Evolutionary conservation across 2,797 vertebrate species (phyloP), one percentile per base, ranked within the genome.

Genomic region (Zonotrichia albicollis): DNA sequence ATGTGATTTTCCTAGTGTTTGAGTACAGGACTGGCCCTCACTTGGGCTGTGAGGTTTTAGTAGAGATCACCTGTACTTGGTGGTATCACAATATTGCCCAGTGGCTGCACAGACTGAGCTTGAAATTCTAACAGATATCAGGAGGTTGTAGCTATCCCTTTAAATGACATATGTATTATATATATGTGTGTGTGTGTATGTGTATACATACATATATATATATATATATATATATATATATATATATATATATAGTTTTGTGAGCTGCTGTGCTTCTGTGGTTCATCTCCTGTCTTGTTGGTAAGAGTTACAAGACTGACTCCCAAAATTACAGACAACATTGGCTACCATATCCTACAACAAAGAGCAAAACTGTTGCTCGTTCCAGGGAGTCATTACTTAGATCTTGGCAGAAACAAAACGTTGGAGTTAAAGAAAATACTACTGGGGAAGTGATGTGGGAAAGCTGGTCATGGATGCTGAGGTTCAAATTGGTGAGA

Each of bases 401-500:
- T 70, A 86, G 65, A 62, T 67, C 32, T 50, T 88, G 76, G 66
- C 70, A 86, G 66, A 78, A 46, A 10, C 14, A 32, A 54, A 75
- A 34, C 2, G 0, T 9, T 74, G 57, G 30, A 80, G 32, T 74
- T 85, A 27, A 77, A 83, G 42, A n/a, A 83, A 68, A 43, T 34
- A 11, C 38, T 53, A 4, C 42, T 34, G 29, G 34, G 76, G 45
- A 83, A 68, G 80, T 46, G 48, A 50, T 1, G 26, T 45, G 42
- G 36, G 38, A 70, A 68, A 54, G 61, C 32, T 77, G 19, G 19
- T 65, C 22, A 1, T 29, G 55, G 79, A 43, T 77, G 53, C 23
- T 30, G 58, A 13, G 36, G 48, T 32, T 83, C 0, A 0, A 13
- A 43, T 51, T 5, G 68, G 3, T 17, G 43, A 43, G n/a, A 70